A percentile compares a stretch with the other conserved stretches of the same genome.
These are phyloP conservation scores for Tylochromis polylepis DNA, from an alignment of 2,113 vertebrate species.

Conservation along the genomic window DNA sequence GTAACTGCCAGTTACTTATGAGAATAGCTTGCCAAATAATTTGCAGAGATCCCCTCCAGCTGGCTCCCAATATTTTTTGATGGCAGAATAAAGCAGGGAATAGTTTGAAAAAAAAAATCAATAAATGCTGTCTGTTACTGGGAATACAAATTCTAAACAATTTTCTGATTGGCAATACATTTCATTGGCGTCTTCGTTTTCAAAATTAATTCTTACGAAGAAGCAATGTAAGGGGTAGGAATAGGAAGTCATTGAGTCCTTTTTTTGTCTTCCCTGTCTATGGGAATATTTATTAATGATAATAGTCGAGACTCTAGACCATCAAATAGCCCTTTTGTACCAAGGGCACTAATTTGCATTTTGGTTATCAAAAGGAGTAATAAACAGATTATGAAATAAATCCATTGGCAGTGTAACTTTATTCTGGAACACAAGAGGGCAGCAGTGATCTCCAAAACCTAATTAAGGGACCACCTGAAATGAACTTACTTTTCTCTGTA, in stretches of 20 bases:
- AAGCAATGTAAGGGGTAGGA: not conserved
- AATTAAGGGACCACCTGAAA: slow-evolving; percentile 1
- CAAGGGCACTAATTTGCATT: not conserved
- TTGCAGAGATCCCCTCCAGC: slow-evolving; percentile 22
- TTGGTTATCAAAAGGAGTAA: not conserved
- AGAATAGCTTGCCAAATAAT: slow-evolving; percentile 21
- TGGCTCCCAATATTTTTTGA: slow-evolving; percentile 21
- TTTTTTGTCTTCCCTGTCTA: not conserved
- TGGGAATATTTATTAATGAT: not conserved
- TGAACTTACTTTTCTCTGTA: not conserved
- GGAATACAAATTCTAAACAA: not conserved
- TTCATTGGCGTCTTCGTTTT: not conserved
- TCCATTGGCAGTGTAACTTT: not conserved
- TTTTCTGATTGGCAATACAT: not conserved
- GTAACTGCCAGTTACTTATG: not conserved
- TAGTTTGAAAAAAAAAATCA: not conserved
- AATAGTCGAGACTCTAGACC: not conserved
- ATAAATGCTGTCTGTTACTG: not conserved
- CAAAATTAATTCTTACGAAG: not conserved
- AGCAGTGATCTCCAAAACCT: slow-evolving; percentile 55
- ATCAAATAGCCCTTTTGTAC: not conserved
- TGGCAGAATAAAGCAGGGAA: not conserved
- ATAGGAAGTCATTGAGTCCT: not conserved
- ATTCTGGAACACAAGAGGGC: slow-evolving; percentile 59
- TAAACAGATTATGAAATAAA: not conserved